Conservation (phyloP, 2,888 invertebrate genomes). For the Teinopalpus imperialis region DNA sequence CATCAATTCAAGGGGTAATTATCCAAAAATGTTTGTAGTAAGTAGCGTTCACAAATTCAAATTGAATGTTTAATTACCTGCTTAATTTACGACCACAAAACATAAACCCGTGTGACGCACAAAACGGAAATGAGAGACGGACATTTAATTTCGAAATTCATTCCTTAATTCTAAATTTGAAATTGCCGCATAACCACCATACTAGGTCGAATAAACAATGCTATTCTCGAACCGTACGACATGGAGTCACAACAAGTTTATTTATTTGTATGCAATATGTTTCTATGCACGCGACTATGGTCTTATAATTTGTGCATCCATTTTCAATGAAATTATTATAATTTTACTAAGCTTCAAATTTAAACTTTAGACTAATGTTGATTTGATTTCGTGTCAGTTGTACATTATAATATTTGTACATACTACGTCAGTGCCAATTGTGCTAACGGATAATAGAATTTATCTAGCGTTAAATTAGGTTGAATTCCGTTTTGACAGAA, state of each 20-base stretch:
- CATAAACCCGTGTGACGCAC: constrained; percentile 40
- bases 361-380: constrained; percentile 11
- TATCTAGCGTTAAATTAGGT: too few species aligned
- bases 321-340: constrained; percentile 24
- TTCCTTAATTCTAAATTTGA: constrained; percentile 40
- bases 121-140: constrained; percentile 31
- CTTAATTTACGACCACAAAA: constrained; percentile 51
- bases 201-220: constrained; percentile 27
- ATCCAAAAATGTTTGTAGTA: constrained; percentile 26
- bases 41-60: constrained; percentile 30
- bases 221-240: constrained; percentile 31
- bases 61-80: constrained; percentile 51
- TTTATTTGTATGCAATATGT: background rate
- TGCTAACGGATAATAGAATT: too few species aligned
- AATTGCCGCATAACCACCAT: constrained; percentile 36
- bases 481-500: too few species aligned
- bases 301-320: constrained; percentile 28
- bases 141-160: constrained; percentile 44
- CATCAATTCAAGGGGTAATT: constrained; percentile 2
- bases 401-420: constrained; percentile 9
- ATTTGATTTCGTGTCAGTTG: constrained; percentile 16
- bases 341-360: constrained; percentile 6
- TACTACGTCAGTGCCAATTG: too few species aligned
- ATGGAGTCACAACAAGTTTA: constrained; percentile 14
- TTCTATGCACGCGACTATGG: constrained; percentile 22